A percentile compares a stretch with the other conserved stretches of the same genome.
Conservation (phyloP, 2,113 vertebrate genomes). For the Pantherophis guttatus region DNA sequence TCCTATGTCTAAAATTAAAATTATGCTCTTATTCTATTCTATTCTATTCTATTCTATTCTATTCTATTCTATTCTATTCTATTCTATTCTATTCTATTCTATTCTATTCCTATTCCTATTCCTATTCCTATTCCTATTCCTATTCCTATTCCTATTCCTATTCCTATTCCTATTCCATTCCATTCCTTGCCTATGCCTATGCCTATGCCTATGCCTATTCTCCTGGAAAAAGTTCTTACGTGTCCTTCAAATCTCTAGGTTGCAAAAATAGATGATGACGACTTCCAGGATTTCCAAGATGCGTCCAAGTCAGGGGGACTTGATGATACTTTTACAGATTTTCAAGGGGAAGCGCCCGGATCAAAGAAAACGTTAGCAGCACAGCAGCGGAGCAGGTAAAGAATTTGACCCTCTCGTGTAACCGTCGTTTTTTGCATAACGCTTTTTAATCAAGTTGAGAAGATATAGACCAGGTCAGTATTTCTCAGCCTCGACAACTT, state of each 20-base stretch:
- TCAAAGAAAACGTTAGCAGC: conserved; percentile 68
- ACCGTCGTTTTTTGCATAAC: background rate
- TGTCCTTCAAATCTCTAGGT: conserved; percentile 65
- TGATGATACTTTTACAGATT: conserved; percentile 87
- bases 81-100: no score
- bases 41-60: no score
- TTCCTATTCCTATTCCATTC: no score
- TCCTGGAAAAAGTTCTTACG: background rate
- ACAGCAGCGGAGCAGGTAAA: conserved; percentile 85
- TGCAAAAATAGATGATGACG: conserved; percentile 88
- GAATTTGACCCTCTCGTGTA: background rate
- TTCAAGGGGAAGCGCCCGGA: conserved; percentile 79
- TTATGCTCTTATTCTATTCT: no score
- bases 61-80: no score
- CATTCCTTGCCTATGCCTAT: no score
- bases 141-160: no score
- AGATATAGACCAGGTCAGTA: background rate
- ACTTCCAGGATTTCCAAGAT: conserved; percentile 98
- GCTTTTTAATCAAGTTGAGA: background rate
- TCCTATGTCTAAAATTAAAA: no score
- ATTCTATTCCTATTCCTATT: no score
- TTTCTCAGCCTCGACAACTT: background rate
- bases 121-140: no score
- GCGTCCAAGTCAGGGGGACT: conserved; percentile 86
- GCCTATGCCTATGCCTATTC: no score